phyloP scores from a whole-genome alignment of 2,888 invertebrate species.

The Lypha dubia region DNA sequence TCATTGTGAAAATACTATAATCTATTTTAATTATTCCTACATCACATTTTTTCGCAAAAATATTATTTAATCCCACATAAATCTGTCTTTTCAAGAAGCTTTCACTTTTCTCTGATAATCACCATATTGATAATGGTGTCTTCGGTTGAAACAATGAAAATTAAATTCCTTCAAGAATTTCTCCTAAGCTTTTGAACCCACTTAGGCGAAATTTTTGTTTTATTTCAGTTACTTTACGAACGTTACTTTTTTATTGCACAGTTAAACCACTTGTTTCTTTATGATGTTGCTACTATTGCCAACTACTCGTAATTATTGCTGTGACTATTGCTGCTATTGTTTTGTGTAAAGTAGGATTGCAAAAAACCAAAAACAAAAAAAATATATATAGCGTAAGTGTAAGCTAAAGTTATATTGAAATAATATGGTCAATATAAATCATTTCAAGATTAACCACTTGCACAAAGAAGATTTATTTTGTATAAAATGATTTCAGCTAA shows the following conservation, averaged over 20 bases:
- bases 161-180: too few species aligned
- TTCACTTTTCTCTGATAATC: too few species aligned
- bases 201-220: background rate
- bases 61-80: too few species aligned
- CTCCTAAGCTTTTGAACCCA: too few species aligned
- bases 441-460: conserved; percentile 81
- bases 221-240: background rate
- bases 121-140: too few species aligned
- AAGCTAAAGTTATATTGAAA: conserved; percentile 64
- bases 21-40: too few species aligned
- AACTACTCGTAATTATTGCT: conserved; percentile 48
- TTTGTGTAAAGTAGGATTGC: conserved; percentile 1
- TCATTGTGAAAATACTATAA: too few species aligned
- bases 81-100: too few species aligned
- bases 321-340: conserved; percentile 62
- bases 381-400: background rate
- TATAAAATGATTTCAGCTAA: conserved; percentile 63
- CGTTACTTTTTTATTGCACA: conserved; percentile 12
- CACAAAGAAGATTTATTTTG: conserved; percentile 71
- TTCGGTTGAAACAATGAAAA: too few species aligned
- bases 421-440: conserved; percentile 77
- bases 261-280: conserved; percentile 11
- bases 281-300: conserved; percentile 32
- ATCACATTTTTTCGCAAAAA: too few species aligned
- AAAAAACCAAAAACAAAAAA: background rate